Base-by-base conservation (phyloP, 2,797 vertebrate genomes). In the Diceros bicornis region DNA sequence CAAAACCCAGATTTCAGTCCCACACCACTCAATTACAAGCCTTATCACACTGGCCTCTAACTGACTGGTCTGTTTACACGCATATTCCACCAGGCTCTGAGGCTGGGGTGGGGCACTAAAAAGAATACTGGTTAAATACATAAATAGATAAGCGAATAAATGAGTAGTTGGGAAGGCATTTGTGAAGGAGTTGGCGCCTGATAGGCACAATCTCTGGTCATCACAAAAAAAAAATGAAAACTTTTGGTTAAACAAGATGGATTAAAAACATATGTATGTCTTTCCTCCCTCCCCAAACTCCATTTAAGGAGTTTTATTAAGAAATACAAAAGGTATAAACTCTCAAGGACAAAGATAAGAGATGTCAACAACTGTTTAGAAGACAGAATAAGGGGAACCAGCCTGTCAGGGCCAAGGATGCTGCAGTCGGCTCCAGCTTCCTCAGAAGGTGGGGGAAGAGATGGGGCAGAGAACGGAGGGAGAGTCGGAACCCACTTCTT, bases 301-400 rank as follows among this genome's bases (percentile, higher is more conserved):
- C 72, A 90, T 57, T 59, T 87, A 61, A 32, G 52, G 57, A 18
- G 32, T 93, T 91, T 89, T n/a, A 64, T 74, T 68, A 91, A 94
- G 34, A 93, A 89, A 50, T 47, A 77, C 2, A 32, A 61, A 92
- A 52, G 8, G 23, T 52, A 41, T 52, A 47, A 57, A 47, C 32
- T 89, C 62, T 23, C 50, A 69, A 86, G n/a, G 68, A 75, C 64
- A 62, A 41, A 95, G 75, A 32, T 23, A 57, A 82, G 71, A 37
- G 47, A 69, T 25, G 29, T 57, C 20, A 32, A n/a, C 34, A 62
- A 37, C 18, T 14, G 32, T 55, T 23, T 52, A 14, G 66, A 79
- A 44, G 55, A 47, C 5, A 4, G 87, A 81, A 10, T 27, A 16
- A 44, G 41, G 12, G 34, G 69, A 72, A 25, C 6, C 0, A 1